Percentiles rank a stretch among this genome's conserved stretches.
Evolutionary conservation across 2,888 invertebrate genomes (phyloP).

Genomic region (Pseudeuparius sepicola): DNA sequence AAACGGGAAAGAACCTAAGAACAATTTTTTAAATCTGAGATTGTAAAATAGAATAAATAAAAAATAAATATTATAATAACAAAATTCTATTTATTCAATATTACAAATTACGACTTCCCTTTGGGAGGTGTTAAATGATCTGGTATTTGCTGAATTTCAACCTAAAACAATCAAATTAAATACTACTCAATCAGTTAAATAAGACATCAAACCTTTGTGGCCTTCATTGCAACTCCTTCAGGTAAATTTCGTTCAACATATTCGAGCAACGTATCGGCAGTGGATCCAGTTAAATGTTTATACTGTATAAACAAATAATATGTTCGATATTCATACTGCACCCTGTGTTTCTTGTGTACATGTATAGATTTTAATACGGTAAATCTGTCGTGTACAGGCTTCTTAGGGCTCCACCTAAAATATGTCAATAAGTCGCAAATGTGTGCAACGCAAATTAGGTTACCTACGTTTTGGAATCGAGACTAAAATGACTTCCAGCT

Average conservation of each 20-base stretch:
- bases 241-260: conserved; percentile 95
- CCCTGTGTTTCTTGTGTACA: conserved; percentile 85
- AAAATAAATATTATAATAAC: too few relatives aligned
- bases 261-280: conserved; percentile 90
- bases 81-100: too few relatives aligned
- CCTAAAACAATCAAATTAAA: conserved; percentile 25
- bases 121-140: conserved; percentile 25
- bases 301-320: conserved; percentile 79
- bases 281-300: conserved; percentile 83
- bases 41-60: too few relatives aligned
- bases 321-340: conserved; percentile 93
- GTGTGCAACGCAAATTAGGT: conserved; percentile 12
- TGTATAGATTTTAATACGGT: conserved; percentile 82
- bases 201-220: conserved; percentile 54
- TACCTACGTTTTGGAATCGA: conserved; percentile 62
- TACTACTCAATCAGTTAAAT: conserved; percentile 7
- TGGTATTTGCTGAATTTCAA: conserved; percentile 30
- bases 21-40: too few relatives aligned
- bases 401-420: conserved; percentile 63
- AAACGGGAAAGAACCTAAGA: too few relatives aligned
- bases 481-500: conserved; percentile 71
- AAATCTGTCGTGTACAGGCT: conserved; percentile 63
- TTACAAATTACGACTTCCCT: too few relatives aligned
- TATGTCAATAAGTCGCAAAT: too few relatives aligned
- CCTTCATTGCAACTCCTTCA: conserved; percentile 92